phyloP scores from a whole-genome alignment of 37 sponge, comb jelly and placozoan species.

The Crambe crambe region DNA sequence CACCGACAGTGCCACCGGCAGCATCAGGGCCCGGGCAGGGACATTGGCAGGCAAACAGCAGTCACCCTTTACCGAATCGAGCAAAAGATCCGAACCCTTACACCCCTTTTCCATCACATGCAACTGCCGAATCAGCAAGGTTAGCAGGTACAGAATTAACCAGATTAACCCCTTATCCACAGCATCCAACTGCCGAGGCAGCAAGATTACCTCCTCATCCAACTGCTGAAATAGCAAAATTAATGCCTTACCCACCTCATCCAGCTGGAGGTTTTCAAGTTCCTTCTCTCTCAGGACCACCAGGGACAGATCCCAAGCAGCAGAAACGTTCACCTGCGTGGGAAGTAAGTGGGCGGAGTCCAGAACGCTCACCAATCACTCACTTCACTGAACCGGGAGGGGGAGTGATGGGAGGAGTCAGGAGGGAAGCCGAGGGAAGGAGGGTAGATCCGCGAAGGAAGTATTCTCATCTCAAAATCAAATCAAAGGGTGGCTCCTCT shows the following conservation, averaged over 20 bases:
- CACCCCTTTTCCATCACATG: too few relatives aligned
- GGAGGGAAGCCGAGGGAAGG: neutral
- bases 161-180: too few relatives aligned
- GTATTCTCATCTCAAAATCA: constrained; percentile 63
- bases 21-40: neutral
- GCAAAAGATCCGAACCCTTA: too few relatives aligned
- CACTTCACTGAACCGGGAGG: neutral
- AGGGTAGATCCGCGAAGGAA: constrained; percentile 47
- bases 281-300: neutral
- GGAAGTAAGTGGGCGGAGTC: neutral
- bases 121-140: too few relatives aligned
- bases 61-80: too few relatives aligned
- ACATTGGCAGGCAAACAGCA: neutral
- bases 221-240: neutral
- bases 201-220: neutral
- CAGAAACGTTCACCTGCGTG: neutral
- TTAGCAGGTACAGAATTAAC: too few relatives aligned
- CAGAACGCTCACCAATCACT: neutral
- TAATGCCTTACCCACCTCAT: neutral
- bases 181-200: too few relatives aligned
- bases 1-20: neutral
- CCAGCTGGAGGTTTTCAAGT: neutral
- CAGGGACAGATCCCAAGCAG: neutral
- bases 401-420: neutral
- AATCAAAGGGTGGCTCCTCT: constrained; percentile 21